phyloP scores from a whole-genome alignment of 2,888 invertebrate species.

The Pterostichus madidus region DNA sequence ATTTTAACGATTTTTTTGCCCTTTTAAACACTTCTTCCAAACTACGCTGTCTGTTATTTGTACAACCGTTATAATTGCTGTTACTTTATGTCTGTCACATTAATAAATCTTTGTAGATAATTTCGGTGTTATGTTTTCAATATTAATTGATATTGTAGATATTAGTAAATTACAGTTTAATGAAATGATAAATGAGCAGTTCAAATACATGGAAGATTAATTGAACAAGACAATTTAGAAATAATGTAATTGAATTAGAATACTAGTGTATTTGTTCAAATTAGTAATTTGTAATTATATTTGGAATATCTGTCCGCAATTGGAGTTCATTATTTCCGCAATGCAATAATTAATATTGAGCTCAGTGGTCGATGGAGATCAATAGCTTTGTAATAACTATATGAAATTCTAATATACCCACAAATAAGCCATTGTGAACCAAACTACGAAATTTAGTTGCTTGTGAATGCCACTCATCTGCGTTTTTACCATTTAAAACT shows the following conservation, averaged over 20 bases:
- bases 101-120: too few relatives aligned
- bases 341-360: conserved; percentile 52
- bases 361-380: conserved; percentile 46
- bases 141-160: conserved; percentile 17
- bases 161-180: conserved; percentile 32
- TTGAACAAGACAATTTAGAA: conserved; percentile 40
- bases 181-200: conserved; percentile 26
- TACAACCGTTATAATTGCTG: too few relatives aligned
- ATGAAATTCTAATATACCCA: conserved; percentile 39
- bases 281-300: conserved; percentile 57
- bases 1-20: neutral
- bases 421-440: conserved; percentile 4
- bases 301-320: conserved; percentile 38
- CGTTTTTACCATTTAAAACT: neutral
- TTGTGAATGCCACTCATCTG: neutral
- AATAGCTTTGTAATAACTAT: conserved; percentile 54
- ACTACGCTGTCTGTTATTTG: too few relatives aligned
- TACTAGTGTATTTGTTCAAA: conserved; percentile 42
- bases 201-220: conserved; percentile 40
- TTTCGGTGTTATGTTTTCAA: neutral
- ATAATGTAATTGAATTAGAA: conserved; percentile 53
- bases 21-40: neutral
- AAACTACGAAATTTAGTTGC: neutral
- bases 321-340: conserved; percentile 60
- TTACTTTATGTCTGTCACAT: too few relatives aligned